Conservation (phyloP, 2,797 vertebrate genomes). For the Sebastes cheni region DNA sequence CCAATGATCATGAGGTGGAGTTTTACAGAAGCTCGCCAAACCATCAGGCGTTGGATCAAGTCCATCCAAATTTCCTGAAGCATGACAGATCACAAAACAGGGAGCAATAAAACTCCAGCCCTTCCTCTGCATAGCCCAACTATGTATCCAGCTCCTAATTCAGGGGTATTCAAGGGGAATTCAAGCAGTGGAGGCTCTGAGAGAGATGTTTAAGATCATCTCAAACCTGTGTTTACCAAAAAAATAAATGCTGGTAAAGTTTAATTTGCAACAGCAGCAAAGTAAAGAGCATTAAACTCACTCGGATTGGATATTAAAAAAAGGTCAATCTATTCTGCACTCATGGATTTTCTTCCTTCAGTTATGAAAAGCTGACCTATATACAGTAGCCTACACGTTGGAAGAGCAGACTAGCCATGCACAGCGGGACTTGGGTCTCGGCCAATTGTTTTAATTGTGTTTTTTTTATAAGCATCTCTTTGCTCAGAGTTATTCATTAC, state of each 20-base stretch:
- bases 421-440: slow-evolving; percentile 36
- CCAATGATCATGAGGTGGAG: slow-evolving; percentile 45
- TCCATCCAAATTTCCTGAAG: slow-evolving; percentile 60
- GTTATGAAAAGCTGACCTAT: slow-evolving; percentile 50
- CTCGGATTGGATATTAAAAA: slow-evolving; percentile 14
- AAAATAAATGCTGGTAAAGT: slow-evolving; percentile 5
- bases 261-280: slow-evolving; percentile 15
- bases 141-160: slow-evolving; percentile 34
- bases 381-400: slow-evolving; percentile 1
- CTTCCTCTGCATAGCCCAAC: neutral
- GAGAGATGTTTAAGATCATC: slow-evolving; percentile 1
- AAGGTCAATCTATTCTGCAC: neutral
- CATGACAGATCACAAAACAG: slow-evolving; percentile 62
- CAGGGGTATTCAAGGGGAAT: neutral
- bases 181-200: neutral
- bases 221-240: neutral
- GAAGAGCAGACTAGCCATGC: slow-evolving; percentile 12
- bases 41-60: slow-evolving; percentile 46
- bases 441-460: slow-evolving; percentile 60
- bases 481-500: slow-evolving; percentile 62
- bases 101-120: slow-evolving; percentile 48
- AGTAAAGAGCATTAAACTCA: slow-evolving; percentile 12
- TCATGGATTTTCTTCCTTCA: neutral
- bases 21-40: slow-evolving; percentile 45
- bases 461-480: slow-evolving; percentile 51